Conservation (phyloP, 1,140 invertebrate genomes). For the Ips typographus region DNA sequence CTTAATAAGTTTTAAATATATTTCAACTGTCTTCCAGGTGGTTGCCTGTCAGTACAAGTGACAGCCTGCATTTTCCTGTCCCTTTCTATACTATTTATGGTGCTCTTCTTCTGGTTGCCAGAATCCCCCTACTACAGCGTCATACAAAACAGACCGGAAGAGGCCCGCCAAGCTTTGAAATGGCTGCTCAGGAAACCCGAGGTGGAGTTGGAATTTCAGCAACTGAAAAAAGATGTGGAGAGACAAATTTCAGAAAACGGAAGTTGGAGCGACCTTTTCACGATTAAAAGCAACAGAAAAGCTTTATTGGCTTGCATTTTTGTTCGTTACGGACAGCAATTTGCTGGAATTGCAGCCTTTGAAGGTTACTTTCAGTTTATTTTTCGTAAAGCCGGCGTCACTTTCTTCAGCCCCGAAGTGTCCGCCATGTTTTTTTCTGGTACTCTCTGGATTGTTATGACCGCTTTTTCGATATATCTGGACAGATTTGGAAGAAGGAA, state of each 20-base stretch:
- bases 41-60: constrained; percentile 23
- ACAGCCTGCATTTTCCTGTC: constrained; percentile 23
- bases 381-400: constrained; percentile 36
- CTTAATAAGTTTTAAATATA: too few relatives aligned
- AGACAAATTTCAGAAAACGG: constrained; percentile 40
- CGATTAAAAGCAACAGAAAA: constrained; percentile 43
- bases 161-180: constrained; percentile 40
- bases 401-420: constrained; percentile 46
- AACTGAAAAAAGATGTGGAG: constrained; percentile 41
- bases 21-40: constrained; percentile 50
- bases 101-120: constrained; percentile 40
- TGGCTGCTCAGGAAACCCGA: constrained; percentile 55
- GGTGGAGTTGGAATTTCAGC: constrained; percentile 41
- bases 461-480: constrained; percentile 56
- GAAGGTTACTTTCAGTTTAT: constrained; percentile 41
- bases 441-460: constrained; percentile 67
- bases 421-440: constrained; percentile 57
- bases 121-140: constrained; percentile 47
- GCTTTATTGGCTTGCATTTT: constrained; percentile 41
- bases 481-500: constrained; percentile 35
- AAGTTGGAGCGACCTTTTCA: constrained; percentile 38
- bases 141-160: constrained; percentile 39
- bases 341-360: constrained; percentile 40
- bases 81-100: constrained; percentile 24
- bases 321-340: constrained; percentile 40